phyloP scores from a whole-genome alignment of 1,140 invertebrate species.

The Nebria ingens region DNA sequence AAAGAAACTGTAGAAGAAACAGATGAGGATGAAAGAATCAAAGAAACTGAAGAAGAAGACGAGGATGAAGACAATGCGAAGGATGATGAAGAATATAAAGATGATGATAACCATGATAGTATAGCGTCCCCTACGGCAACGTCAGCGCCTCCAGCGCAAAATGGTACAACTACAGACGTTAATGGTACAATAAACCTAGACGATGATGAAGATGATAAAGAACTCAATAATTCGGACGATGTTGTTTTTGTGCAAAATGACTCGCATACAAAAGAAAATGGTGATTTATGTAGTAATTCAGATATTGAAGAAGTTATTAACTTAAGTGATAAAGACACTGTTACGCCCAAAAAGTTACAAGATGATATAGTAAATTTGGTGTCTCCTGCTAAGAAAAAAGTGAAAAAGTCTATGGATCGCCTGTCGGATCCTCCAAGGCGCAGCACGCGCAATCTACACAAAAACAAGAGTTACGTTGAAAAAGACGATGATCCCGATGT shows the following conservation, averaged over 20 bases:
- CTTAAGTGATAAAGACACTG: conserved; percentile 30
- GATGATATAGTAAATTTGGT: conserved; percentile 31
- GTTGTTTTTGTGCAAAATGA: conserved; percentile 21
- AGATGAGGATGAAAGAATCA: conserved; percentile 29
- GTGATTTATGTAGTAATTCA: conserved; percentile 32
- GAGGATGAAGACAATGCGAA: conserved; percentile 16
- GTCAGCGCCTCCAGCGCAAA: no score
- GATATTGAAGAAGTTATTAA: conserved; percentile 38
- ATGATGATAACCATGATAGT: conserved; percentile 20
- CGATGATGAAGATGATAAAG: conserved; percentile 19
- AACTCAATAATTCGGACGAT: conserved; percentile 34
- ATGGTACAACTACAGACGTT: conserved; percentile 30
- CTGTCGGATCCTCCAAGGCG: conserved; percentile 38
- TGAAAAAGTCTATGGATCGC: conserved; percentile 19
- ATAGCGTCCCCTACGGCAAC: no score
- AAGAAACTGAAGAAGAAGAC: conserved; percentile 26
- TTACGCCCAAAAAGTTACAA: conserved; percentile 36
- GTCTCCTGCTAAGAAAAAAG: conserved; percentile 31
- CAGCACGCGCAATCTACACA: conserved; percentile 48
- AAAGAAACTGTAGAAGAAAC: conserved; percentile 16
- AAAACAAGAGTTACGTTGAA: conserved; percentile 45
- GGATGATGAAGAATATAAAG: conserved; percentile 15
- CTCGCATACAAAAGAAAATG: conserved; percentile 21
- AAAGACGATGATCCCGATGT: conserved; percentile 52
- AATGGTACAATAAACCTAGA: conserved; percentile 32